phyloP scores from a whole-genome alignment of 1,140 invertebrate genomes.

The Brachionus koreanus region DNA sequence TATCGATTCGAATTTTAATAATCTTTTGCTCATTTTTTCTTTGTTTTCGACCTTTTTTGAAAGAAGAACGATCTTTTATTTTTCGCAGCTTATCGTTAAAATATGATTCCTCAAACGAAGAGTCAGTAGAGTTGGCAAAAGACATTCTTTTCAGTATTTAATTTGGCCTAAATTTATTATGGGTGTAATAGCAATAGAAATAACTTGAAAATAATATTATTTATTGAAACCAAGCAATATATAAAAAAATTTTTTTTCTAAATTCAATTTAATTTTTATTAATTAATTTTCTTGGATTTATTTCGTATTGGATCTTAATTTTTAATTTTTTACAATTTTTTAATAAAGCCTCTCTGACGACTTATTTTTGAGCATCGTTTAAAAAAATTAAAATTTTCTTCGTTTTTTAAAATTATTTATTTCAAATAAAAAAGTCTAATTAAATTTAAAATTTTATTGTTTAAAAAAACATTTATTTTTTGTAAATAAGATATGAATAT shows the following conservation, averaged over 20 bases:
- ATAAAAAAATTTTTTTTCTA: neutral
- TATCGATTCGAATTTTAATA: neutral
- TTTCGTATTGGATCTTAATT: neutral
- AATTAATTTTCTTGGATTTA: neutral
- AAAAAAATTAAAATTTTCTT: too few relatives aligned
- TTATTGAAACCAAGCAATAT: neutral
- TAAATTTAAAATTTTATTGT: too few relatives aligned
- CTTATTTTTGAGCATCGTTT: too few relatives aligned
- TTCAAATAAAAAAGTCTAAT: too few relatives aligned
- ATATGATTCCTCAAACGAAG: neutral
- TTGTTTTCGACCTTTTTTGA: neutral
- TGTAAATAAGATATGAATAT: too few relatives aligned
- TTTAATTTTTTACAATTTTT: too few relatives aligned
- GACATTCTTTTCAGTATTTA: neutral
- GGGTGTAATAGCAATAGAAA: neutral
- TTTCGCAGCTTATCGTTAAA: neutral
- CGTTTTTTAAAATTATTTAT: too few relatives aligned
- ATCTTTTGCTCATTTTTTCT: neutral
- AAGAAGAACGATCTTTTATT: neutral
- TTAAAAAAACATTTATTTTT: too few relatives aligned
- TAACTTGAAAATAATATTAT: neutral
- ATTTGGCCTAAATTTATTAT: neutral
- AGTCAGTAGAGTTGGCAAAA: neutral
- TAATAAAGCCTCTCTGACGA: too few relatives aligned
- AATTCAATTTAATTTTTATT: neutral